Evolutionary conservation across 2,888 invertebrate species (phyloP).

Genomic region (Crossocerus cetratus): DNA sequence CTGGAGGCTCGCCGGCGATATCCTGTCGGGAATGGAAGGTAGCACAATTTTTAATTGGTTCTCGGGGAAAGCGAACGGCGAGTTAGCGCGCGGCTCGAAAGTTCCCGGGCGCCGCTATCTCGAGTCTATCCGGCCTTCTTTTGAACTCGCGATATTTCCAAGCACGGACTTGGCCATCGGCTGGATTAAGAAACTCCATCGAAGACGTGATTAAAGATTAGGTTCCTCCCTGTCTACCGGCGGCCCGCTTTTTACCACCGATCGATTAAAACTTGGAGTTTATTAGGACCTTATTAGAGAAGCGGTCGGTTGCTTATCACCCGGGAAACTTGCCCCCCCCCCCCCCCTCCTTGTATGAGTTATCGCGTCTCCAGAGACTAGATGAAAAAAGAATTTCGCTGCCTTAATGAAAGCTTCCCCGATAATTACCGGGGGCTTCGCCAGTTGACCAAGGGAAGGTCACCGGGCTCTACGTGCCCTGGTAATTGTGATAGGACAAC

Average conservation of each 20-base stretch:
- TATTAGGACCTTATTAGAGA: conserved; percentile 52
- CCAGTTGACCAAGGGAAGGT: too few relatives aligned
- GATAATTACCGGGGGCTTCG: neutral
- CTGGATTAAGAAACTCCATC: conserved; percentile 59
- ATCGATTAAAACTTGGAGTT: conserved; percentile 55
- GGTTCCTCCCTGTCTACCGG: conserved; percentile 38
- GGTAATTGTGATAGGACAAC: too few relatives aligned
- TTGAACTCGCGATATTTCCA: conserved; percentile 48
- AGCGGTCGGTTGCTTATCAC: conserved; percentile 29
- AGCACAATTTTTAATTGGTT: conserved; percentile 53
- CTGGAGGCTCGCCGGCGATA: conserved; percentile 8
- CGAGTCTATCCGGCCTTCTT: conserved; percentile 35
- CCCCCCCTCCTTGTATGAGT: neutral
- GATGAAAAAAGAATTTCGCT: too few relatives aligned
- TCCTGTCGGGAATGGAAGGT: conserved; percentile 10
- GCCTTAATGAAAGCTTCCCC: neutral
- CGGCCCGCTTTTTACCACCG: conserved; percentile 34
- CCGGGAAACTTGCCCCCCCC: conserved; percentile 15
- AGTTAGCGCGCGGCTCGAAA: conserved; percentile 33
- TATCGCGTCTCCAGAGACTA: neutral
- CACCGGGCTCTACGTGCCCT: too few relatives aligned
- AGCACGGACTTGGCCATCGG: conserved; percentile 38
- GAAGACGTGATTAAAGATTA: conserved; percentile 57
- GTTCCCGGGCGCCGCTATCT: conserved; percentile 38
- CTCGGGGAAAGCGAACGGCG: conserved; percentile 27